A percentile compares a stretch with the other conserved stretches of the same genome.
These are phyloP conservation scores for Scytalopus superciliaris DNA, from an alignment of 2,113 vertebrate genomes.

Conservation along the genomic window DNA sequence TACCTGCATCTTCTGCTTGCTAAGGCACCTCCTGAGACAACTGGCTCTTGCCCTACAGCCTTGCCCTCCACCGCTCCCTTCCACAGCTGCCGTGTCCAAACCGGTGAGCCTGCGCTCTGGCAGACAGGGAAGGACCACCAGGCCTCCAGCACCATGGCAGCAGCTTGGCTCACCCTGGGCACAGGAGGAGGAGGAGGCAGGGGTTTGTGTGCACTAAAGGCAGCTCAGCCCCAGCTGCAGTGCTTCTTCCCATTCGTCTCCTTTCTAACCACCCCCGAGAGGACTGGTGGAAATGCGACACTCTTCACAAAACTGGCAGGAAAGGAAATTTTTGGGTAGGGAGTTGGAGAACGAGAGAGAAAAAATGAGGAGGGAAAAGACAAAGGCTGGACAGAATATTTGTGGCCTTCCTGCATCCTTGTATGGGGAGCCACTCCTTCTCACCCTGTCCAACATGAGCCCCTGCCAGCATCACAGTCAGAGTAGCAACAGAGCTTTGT, in stretches of 20 bases:
- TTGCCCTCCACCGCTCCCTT: neutral
- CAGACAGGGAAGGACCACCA: neutral
- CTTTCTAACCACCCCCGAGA: neutral
- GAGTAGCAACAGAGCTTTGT: neutral
- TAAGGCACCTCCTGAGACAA: conserved; percentile 33
- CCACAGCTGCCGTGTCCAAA: neutral
- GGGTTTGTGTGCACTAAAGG: neutral
- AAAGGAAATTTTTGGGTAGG: neutral
- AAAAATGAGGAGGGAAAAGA: neutral
- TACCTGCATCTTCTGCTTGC: conserved; percentile 26
- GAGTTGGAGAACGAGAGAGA: neutral
- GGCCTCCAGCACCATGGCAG: neutral
- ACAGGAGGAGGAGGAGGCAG: neutral
- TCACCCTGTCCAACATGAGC: fast-evolving
- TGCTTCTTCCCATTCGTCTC: neutral
- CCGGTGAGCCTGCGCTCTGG: neutral
- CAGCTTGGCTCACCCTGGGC: neutral
- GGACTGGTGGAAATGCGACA: neutral
- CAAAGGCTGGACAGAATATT: neutral
- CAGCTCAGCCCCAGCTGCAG: neutral
- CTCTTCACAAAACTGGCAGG: neutral
- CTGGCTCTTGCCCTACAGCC: conserved; percentile 1
- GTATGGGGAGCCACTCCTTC: neutral
- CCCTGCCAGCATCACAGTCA: neutral
- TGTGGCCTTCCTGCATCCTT: neutral